Percentiles rank a stretch among this genome's conserved stretches.
phyloP scores from a whole-genome alignment of 2,888 invertebrate species.

The Nemotelus nigrinus region DNA sequence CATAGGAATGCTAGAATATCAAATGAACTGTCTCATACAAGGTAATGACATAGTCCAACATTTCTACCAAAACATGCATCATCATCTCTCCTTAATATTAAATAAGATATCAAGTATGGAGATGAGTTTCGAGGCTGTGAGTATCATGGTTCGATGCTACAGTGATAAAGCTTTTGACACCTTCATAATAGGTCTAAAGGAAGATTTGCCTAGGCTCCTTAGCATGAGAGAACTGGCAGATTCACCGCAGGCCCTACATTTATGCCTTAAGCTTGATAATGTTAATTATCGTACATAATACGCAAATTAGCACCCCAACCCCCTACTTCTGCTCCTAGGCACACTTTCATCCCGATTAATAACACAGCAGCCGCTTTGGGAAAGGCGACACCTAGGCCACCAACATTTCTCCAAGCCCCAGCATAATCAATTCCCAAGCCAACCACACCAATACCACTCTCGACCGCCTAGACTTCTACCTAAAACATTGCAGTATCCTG shows the following conservation, averaged over 20 bases:
- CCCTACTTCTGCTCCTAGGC: constrained; percentile 5
- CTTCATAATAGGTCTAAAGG: constrained; percentile 41
- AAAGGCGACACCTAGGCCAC: not conserved
- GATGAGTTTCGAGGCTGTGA: constrained; percentile 2
- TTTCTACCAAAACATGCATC: too few species aligned
- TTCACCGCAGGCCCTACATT: too few species aligned
- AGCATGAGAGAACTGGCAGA: too few species aligned
- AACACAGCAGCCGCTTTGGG: not conserved
- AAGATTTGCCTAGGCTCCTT: constrained; percentile 16
- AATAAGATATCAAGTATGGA: not conserved
- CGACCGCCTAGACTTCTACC: not conserved
- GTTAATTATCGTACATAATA: constrained; percentile 41
- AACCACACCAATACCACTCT: not conserved
- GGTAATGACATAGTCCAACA: too few species aligned
- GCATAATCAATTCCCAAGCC: not conserved
- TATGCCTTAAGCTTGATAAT: not conserved
- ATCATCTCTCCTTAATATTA: too few species aligned
- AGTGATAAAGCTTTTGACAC: constrained; percentile 41
- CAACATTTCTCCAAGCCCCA: not conserved
- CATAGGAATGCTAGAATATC: constrained; percentile 37
- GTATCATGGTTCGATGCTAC: constrained; percentile 4
- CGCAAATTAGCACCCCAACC: not conserved
- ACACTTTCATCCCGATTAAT: constrained; percentile 17
- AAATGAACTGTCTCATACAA: too few species aligned
- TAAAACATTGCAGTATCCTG: constrained; percentile 46